Conservation (phyloP, 2,113 vertebrate genomes). For the Gallinago paraguaiae region DNA sequence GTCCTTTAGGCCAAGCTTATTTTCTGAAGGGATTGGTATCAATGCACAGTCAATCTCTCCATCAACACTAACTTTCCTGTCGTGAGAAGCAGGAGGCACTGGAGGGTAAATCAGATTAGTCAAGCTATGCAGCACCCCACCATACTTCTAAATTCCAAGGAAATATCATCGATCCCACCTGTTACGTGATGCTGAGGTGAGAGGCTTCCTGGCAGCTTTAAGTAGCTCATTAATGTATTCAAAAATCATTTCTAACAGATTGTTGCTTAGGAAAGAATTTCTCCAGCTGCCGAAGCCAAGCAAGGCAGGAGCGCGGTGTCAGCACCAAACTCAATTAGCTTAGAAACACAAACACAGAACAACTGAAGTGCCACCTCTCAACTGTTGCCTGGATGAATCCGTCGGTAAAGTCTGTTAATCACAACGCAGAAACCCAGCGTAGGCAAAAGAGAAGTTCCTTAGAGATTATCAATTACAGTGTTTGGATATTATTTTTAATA, state of each 20-base stretch:
- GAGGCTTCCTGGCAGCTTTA: neutral
- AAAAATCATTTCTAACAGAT: neutral
- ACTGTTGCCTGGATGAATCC: neutral
- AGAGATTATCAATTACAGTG: neutral
- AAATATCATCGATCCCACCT: neutral
- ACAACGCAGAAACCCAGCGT: rapidly evolving
- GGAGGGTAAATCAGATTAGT: neutral
- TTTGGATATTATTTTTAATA: neutral
- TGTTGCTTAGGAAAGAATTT: neutral
- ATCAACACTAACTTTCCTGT: neutral
- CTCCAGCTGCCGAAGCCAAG: neutral
- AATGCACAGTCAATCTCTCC: neutral
- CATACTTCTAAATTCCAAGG: neutral
- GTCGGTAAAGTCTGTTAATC: neutral
- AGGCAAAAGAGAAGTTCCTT: neutral
- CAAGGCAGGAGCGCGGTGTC: neutral
- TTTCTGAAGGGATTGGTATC: neutral
- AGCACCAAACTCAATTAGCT: neutral
- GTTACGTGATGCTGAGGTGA: rapidly evolving
- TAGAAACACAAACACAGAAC: neutral
- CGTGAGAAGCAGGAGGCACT: neutral
- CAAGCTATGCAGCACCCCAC: neutral
- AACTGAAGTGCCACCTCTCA: neutral
- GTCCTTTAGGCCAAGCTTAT: neutral
- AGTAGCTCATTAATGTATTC: neutral